phyloP scores from a whole-genome alignment of 2,888 invertebrate species.

The Bedellia somnulentella region DNA sequence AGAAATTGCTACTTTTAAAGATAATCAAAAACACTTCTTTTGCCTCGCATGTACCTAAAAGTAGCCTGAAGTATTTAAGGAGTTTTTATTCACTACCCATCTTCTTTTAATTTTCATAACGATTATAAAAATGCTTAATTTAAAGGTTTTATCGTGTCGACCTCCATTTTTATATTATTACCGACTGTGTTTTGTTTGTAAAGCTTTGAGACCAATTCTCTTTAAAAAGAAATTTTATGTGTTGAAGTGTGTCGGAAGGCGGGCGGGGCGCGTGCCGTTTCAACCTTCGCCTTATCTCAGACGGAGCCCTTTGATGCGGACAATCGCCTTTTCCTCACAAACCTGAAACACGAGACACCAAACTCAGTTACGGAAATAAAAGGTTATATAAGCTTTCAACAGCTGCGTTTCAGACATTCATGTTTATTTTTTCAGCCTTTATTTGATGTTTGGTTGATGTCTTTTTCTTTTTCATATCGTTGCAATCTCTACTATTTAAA shows the following conservation, averaged over 20 bases:
- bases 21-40: too few species aligned
- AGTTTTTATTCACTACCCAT: neutral
- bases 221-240: conserved; percentile 11
- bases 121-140: neutral
- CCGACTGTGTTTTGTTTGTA: neutral
- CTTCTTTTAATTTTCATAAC: neutral
- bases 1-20: too few species aligned
- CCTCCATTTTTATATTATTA: neutral
- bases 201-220: conserved; percentile 2
- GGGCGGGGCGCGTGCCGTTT: conserved; percentile 10
- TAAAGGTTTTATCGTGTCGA: neutral
- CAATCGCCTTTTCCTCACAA: conserved; percentile 14
- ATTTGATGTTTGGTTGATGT: too few species aligned
- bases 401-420: too few species aligned
- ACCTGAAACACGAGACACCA: too few species aligned
- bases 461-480: too few species aligned
- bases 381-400: too few species aligned
- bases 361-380: too few species aligned
- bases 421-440: too few species aligned
- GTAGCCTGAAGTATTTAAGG: neutral
- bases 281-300: conserved; percentile 14
- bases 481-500: too few species aligned
- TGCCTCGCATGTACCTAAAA: too few species aligned
- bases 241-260: conserved; percentile 10
- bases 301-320: conserved; percentile 12